Evolutionary conservation across 2,888 invertebrate genomes (phyloP).

Genomic region (Conomelus anceps): DNA sequence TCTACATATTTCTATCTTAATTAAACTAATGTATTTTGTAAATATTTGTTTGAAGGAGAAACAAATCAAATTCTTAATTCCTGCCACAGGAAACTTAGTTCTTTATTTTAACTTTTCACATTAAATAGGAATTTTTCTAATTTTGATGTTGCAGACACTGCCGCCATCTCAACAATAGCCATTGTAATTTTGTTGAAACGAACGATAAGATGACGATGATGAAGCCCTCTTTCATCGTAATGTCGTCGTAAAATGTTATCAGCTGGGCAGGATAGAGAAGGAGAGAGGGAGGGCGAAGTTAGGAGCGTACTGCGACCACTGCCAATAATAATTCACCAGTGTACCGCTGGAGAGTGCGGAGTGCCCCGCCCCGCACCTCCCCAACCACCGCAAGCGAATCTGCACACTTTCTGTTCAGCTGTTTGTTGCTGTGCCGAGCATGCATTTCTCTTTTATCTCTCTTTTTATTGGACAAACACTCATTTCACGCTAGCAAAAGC

Average conservation of each 20-base stretch:
- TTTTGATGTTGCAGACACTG: constrained; percentile 18
- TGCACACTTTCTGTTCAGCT: neutral
- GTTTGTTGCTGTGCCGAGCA: too few species aligned
- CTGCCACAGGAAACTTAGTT: too few species aligned
- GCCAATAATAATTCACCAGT: neutral
- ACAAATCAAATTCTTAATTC: too few species aligned
- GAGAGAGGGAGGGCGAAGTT: neutral
- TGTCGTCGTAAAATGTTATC: too few species aligned
- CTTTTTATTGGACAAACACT: neutral
- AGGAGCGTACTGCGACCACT: neutral
- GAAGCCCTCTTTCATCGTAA: neutral
- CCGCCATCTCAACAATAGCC: constrained; percentile 11
- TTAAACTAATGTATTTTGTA: too few species aligned
- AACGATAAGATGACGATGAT: neutral
- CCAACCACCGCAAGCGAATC: too few species aligned
- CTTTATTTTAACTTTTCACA: too few species aligned
- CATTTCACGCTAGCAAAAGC: neutral
- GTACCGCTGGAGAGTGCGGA: neutral
- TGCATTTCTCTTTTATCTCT: neutral
- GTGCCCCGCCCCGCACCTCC: neutral
- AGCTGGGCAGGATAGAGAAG: neutral
- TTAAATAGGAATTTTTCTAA: too few species aligned
- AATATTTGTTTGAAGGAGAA: too few species aligned
- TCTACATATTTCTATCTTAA: too few species aligned
- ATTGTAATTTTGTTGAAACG: neutral